A percentile compares a stretch with the other conserved stretches of the same genome.
These are phyloP conservation scores for Chloroclystis v-ata DNA, from an alignment of 2,888 invertebrate genomes.

Conservation along the genomic window DNA sequence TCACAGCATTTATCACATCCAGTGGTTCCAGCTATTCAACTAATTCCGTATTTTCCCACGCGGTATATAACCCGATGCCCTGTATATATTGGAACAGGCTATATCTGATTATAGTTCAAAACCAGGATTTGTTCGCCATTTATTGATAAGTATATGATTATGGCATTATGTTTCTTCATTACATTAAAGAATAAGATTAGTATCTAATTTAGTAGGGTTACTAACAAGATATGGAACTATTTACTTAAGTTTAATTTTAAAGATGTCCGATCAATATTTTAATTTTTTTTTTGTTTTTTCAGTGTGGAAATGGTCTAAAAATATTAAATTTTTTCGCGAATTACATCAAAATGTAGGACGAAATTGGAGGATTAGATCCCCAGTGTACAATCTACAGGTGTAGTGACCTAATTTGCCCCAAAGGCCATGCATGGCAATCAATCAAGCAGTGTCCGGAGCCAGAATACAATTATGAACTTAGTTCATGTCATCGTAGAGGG, in stretches of 20 bases:
- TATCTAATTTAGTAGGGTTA: too few relatives aligned
- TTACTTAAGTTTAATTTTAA: too few relatives aligned
- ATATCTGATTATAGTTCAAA: constrained; percentile 60
- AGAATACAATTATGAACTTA: constrained; percentile 76
- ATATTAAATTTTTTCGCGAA: too few relatives aligned
- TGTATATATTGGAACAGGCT: constrained; percentile 55
- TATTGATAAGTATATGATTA: constrained; percentile 27
- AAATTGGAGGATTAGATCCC: neutral
- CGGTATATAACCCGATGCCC: constrained; percentile 51
- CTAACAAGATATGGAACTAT: too few relatives aligned
- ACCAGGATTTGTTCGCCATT: constrained; percentile 37
- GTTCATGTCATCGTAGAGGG: constrained; percentile 62
- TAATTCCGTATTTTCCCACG: constrained; percentile 43
- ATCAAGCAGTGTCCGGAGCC: constrained; percentile 68
- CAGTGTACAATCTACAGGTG: neutral
- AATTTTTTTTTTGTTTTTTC: too few relatives aligned
- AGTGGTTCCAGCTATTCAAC: constrained; percentile 30
- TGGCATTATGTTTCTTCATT: neutral
- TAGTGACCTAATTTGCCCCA: neutral
- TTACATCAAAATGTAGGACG: too few relatives aligned
- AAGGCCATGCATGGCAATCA: constrained; percentile 31
- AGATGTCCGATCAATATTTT: too few relatives aligned
- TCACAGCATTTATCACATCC: constrained; percentile 24
- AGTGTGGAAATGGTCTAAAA: too few relatives aligned
- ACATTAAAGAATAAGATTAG: too few relatives aligned